Conservation (phyloP, 2,888 invertebrate genomes). For the Caenorhabditis angaria region DNA sequence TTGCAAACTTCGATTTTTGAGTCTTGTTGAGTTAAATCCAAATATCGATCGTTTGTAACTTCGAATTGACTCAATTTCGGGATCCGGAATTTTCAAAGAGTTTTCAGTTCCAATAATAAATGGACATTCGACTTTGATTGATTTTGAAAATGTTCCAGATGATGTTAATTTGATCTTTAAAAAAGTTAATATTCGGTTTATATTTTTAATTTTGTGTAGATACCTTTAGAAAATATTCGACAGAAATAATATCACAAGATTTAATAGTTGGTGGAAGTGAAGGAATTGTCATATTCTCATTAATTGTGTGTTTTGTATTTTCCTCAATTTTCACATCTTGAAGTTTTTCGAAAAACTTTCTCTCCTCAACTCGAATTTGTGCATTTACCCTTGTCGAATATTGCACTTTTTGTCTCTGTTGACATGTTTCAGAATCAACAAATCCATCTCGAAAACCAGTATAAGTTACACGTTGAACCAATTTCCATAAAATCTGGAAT, state of each 20-base stretch:
- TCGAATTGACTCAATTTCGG: neutral
- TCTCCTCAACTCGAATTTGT: constrained; percentile 30
- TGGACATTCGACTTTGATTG: constrained; percentile 26
- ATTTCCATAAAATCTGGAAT: constrained; percentile 21
- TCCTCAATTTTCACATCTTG: constrained; percentile 15
- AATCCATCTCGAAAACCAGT: constrained; percentile 42
- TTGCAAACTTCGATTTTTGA: constrained; percentile 27
- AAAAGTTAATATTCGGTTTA: too few species aligned
- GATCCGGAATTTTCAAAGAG: neutral
- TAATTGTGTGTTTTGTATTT: constrained; percentile 15
- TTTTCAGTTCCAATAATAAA: constrained; percentile 23
- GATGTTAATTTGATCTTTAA: constrained; percentile 22
- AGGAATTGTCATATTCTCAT: constrained; percentile 15
- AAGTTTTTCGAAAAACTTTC: constrained; percentile 18
- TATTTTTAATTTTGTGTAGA: neutral
- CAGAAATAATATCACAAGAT: constrained; percentile 32
- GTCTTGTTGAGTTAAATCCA: constrained; percentile 19
- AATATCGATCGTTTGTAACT: constrained; percentile 32
- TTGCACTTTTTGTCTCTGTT: neutral
- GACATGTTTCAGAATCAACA: constrained; percentile 15
- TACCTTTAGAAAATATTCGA: constrained; percentile 31
- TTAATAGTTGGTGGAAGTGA: constrained; percentile 26
- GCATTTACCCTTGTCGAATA: constrained; percentile 27
- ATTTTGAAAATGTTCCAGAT: constrained; percentile 19
- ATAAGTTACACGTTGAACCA: constrained; percentile 33